These are phyloP conservation scores for Alentia gelatinosa DNA, from an alignment of 2,888 invertebrate species.

Conservation along the genomic window DNA sequence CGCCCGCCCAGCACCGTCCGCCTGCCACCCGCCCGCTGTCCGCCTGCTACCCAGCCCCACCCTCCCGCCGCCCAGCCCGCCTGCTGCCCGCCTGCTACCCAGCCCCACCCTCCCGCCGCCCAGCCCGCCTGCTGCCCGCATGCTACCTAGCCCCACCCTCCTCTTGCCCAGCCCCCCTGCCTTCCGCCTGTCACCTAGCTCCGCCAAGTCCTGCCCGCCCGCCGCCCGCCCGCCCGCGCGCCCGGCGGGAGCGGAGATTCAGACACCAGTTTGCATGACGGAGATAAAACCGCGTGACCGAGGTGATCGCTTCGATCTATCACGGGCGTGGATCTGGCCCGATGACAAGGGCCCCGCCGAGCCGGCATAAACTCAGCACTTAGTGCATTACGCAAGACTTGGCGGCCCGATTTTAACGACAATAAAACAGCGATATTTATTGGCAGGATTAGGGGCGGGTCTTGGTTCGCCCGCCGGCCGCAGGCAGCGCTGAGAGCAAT, in stretches of 20 bases:
- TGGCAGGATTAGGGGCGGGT: constrained; percentile 26
- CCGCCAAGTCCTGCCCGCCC: neutral
- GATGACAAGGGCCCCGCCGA: neutral
- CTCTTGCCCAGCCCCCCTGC: neutral
- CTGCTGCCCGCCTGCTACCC: neutral
- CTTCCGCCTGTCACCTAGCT: neutral
- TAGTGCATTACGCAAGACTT: constrained; percentile 53
- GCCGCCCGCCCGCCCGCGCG: neutral
- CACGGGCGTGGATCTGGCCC: neutral
- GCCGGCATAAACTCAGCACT: constrained; percentile 37
- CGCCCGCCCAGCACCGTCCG: neutral
- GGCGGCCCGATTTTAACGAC: constrained; percentile 32
- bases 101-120: neutral
- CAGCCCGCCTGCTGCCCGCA: neutral
- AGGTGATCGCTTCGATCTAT: constrained; percentile 16
- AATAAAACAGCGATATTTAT: constrained; percentile 49
- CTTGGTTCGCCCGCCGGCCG: neutral
- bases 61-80: neutral
- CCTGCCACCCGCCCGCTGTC: neutral
- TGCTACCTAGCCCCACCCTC: neutral
- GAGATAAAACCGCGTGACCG: neutral
- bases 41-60: neutral
- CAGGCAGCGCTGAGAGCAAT: constrained; percentile 30
- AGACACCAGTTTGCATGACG: constrained; percentile 2
- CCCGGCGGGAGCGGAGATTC: neutral